Evolutionary conservation across 2,113 vertebrate species (phyloP).

Genomic region (Maccullochella peelii): DNA sequence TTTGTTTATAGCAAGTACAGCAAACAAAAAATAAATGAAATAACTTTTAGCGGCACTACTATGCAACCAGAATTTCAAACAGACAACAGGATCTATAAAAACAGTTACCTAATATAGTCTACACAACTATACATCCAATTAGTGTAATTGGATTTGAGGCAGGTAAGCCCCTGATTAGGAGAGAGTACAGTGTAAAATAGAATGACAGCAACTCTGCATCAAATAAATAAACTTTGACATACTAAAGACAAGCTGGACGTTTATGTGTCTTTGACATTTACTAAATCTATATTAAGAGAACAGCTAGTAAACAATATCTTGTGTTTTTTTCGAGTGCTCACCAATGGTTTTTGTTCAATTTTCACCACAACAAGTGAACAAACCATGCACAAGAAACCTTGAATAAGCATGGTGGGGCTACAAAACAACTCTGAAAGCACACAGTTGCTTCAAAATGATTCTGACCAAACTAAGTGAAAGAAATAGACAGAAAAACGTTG

Average conservation of each 20-base stretch:
- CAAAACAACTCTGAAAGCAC: slow-evolving; percentile 13
- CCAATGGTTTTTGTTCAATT: background rate
- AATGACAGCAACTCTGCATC: slow-evolving; percentile 50
- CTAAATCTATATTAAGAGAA: background rate
- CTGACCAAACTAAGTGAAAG: slow-evolving; percentile 28
- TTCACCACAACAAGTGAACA: background rate
- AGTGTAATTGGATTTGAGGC: slow-evolving; percentile 77
- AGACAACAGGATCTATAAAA: slow-evolving; percentile 53
- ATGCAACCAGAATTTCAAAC: slow-evolving; percentile 15
- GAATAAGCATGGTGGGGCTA: background rate
- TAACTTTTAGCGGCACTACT: background rate
- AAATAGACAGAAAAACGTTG: slow-evolving; percentile 49
- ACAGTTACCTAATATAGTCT: slow-evolving; percentile 64
- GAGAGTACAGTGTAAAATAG: slow-evolving; percentile 75
- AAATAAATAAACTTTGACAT: slow-evolving; percentile 37
- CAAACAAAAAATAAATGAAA: slow-evolving; percentile 3
- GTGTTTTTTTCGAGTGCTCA: background rate
- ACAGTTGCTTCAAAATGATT: slow-evolving; percentile 1
- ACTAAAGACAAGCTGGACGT: slow-evolving; percentile 21
- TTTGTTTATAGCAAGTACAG: background rate
- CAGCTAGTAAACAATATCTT: background rate
- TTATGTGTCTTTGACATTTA: slow-evolving; percentile 27
- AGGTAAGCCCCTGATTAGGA: slow-evolving; percentile 75
- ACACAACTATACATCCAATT: slow-evolving; percentile 75
- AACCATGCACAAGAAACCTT: slow-evolving; percentile 1